Conservation (phyloP, 2,888 invertebrate species). For the Abrostola tripartita region DNA sequence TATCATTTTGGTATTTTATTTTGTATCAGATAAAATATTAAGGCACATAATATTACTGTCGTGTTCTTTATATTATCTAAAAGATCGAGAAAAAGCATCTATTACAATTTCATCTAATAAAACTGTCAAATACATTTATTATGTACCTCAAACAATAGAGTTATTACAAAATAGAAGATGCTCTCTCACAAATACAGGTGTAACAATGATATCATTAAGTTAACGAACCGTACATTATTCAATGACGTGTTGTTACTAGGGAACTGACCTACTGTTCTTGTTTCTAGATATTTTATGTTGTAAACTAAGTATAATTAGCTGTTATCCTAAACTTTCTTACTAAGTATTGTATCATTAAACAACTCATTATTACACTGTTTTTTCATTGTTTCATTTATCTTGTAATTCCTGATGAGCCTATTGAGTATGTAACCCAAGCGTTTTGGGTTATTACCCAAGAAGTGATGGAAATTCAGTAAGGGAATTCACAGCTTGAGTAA, state of each 20-base stretch:
- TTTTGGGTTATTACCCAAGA: no score
- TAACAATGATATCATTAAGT: constrained; percentile 58
- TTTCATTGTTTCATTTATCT: no score
- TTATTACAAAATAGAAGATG: constrained; percentile 36
- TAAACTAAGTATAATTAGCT: constrained; percentile 27
- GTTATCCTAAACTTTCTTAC: not conserved
- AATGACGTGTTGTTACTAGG: constrained; percentile 26
- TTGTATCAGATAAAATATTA: not conserved
- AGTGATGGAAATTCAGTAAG: no score
- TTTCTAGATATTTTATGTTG: constrained; percentile 22
- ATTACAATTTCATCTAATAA: not conserved
- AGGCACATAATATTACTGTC: no score
- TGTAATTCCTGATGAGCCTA: no score
- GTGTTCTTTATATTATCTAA: no score
- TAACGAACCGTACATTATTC: constrained; percentile 43
- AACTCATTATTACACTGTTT: no score
- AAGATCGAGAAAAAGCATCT: no score
- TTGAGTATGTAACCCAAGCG: no score
- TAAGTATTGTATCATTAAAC: not conserved
- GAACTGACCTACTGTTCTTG: constrained; percentile 45
- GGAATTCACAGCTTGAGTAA: no score
- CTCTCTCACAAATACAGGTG: constrained; percentile 38
- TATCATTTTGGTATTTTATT: constrained; percentile 24
- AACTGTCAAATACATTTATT: not conserved
- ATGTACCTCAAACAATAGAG: constrained; percentile 2